Evolutionary conservation across 2,888 invertebrate genomes (phyloP).

Genomic region (Melinaea marsaeus): DNA sequence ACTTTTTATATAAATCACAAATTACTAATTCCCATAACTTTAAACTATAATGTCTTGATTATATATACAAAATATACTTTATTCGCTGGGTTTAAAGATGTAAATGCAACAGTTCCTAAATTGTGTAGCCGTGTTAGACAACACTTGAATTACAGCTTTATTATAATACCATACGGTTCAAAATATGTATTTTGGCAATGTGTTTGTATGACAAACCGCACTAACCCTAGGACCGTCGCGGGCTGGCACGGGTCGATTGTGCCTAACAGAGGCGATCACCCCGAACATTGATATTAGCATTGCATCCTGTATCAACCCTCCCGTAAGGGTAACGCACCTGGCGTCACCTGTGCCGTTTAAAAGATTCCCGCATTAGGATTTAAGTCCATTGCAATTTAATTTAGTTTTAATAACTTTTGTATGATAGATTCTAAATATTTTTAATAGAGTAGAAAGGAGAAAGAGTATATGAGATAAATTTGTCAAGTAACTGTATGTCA

Average conservation of each 20-base stretch:
- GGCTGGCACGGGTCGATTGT: constrained; percentile 49
- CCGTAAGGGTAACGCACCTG: constrained; percentile 18
- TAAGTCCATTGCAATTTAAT: too few relatives aligned
- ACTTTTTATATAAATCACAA: too few relatives aligned
- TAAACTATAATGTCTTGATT: too few relatives aligned
- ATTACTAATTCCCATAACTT: too few relatives aligned
- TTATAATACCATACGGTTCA: background rate
- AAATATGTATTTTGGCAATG: background rate
- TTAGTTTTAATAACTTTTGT: too few relatives aligned
- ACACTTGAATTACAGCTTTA: background rate
- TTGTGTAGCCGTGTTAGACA: background rate
- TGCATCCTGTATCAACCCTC: constrained; percentile 27
- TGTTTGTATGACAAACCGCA: constrained; percentile 21
- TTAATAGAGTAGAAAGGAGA: too few relatives aligned
- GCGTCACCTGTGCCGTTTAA: constrained; percentile 9
- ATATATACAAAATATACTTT: too few relatives aligned
- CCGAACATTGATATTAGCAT: constrained; percentile 22
- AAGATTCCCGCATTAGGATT: background rate
- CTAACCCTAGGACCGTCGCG: constrained; percentile 39
- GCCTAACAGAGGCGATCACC: constrained; percentile 16
- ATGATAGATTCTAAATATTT: too few relatives aligned
- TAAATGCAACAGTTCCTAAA: constrained; percentile 2
- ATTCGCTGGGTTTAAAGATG: too few relatives aligned
- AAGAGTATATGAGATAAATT: too few relatives aligned
- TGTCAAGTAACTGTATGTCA: too few relatives aligned